Base-by-base conservation (phyloP, 1,140 invertebrate genomes). In the Neuroterus valhalla region DNA sequence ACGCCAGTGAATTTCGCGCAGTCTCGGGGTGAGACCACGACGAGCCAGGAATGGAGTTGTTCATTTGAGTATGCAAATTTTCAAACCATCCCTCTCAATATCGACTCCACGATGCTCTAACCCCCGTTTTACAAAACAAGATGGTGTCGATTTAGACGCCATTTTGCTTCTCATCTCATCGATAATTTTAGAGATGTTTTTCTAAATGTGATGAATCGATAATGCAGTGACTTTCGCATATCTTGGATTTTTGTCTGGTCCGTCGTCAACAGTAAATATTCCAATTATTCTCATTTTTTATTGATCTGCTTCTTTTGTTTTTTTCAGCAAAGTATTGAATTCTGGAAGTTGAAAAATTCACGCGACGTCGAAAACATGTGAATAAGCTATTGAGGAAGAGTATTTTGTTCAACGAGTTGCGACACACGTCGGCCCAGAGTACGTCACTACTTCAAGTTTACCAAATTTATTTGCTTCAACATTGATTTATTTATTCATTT, bases 51-150 rank as follows among this genome's bases (percentile, higher is more conserved):
- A 75, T 66, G 70, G 48, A 75, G 72, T 68, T 77, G 75, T 80
- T 80, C 78, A 77, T 80, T 80, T 80, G 75, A 55, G 68, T 77
- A 80, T 77, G 78, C 78, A 80, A 80, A 80, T 80, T 75, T 48
- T 12, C 42, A 68, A 50, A 14, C 14, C 71, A 26, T 73, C 74
- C 71, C 72, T 52, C 72, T 45, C 55, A 77, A 52, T 70, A 44
- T 67, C 45, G 23, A 72, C 21, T 66, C 43, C 10, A 4, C 70
- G 67, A 21, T 21, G 48, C 67, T 68, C 3, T 62, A 50, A 70
- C 31, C 38, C 38, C 71, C 74, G 71, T 74, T 43, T 72, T 62
- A n/a, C 66, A 17, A 50, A 62, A 19, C 74, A 78, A 76, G 68
- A 72, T 79, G 74, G 74, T 74, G 68, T 38, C 5, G 4, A 38